Percentiles rank a stretch among this genome's conserved stretches.
Conservation (phyloP, 1,140 invertebrate species). For the Alviniconcha marisindica region DNA sequence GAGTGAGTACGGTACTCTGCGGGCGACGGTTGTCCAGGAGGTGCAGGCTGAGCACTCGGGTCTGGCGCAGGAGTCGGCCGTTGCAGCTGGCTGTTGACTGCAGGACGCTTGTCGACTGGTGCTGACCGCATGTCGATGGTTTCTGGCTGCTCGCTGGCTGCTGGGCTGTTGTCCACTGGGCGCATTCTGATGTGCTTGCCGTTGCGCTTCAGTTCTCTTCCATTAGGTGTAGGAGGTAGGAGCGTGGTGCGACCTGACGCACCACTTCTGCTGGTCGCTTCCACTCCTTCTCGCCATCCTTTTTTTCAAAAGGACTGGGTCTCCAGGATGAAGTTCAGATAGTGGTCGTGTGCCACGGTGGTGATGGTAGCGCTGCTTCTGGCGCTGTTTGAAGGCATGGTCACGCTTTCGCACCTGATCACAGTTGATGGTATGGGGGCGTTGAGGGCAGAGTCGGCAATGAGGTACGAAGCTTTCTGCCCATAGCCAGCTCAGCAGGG, state of each 20-base stretch:
- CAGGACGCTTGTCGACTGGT: too few relatives aligned
- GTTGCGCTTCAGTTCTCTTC: not conserved
- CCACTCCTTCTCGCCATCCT: not conserved
- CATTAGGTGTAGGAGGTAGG: not conserved
- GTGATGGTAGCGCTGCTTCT: not conserved
- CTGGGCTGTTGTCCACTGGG: too few relatives aligned
- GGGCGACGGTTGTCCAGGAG: too few relatives aligned
- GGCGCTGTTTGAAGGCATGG: not conserved
- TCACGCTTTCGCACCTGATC: not conserved
- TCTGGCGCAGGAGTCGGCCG: too few relatives aligned
- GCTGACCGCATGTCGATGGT: too few relatives aligned
- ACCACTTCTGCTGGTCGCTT: not conserved
- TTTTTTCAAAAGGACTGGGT: not conserved
- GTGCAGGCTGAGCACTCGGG: too few relatives aligned
- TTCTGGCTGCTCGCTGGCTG: too few relatives aligned
- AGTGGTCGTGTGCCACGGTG: not conserved
- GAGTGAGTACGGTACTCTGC: too few relatives aligned
- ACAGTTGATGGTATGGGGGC: not conserved
- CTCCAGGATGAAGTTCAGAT: not conserved
- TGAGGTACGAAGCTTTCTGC: not conserved
- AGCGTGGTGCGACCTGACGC: not conserved
- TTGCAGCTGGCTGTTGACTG: too few relatives aligned
- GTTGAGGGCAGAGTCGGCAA: not conserved
- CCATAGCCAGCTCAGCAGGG: constrained; percentile 4
- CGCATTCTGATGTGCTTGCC: too few relatives aligned